Evolutionary conservation across 2,797 vertebrate species (phyloP), one percentile per base, ranked within the genome.

Genomic region (Rhinophrynus dorsalis): DNA sequence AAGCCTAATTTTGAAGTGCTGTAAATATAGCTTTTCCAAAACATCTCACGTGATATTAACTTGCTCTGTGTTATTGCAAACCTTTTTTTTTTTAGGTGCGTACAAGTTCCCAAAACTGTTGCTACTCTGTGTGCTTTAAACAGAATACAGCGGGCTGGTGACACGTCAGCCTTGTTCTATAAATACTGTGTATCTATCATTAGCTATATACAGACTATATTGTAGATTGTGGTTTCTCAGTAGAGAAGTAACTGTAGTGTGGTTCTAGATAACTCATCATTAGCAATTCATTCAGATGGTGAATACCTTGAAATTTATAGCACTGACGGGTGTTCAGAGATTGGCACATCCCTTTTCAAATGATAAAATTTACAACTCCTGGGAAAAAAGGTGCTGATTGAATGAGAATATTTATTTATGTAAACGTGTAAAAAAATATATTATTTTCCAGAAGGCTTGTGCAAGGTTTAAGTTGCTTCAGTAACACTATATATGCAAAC

Each of bases 21-120:
- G 97, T 99, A 99, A 86, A 98, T 97, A 94, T 85, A 85, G 93
- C 94, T 93, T 92, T 89, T 88, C 93, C 81, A 79, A 84, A 84
- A 87, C 89, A 91, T 91, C 91, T 93, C 92, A 82, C 83, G 86
- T 83, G 85, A 89, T 85, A 91, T 92, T 91, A 92, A 88, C 90
- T 90, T 81, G 86, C 90, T 89, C 88, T 92, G 92, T 93, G 91
- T 93, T 88, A 89, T 92, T 91, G 88, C 91, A 85, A 93, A 90
- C 13, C 45, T 30, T 37, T 45, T 48, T 29, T 32, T 27, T 54
- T 85, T 88, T 92, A 91, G 85, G 85, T 91, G 90, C 89, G 82
- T 85, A 91, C 86, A 88, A 77, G 78, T 89, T 90, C 92, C 88
- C 88, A 81, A 91, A 87, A 90, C 82, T 86, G 85, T 92, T 88